Evolutionary conservation across 2,113 vertebrate genomes (phyloP), one percentile per base, ranked within the genome.

Genomic region (Peucedramus taeniatus): DNA sequence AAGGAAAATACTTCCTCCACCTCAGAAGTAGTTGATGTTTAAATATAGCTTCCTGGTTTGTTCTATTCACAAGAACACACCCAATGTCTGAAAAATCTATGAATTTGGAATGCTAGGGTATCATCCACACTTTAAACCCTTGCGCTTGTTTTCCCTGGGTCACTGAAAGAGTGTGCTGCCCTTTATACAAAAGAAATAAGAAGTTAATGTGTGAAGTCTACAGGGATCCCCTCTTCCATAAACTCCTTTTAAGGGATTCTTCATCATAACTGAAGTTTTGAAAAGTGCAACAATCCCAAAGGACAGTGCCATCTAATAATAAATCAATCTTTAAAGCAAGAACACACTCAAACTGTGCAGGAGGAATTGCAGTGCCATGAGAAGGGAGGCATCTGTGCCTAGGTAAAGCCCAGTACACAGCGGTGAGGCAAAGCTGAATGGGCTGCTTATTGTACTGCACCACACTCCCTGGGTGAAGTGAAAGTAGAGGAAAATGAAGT

Each of bases 401-500:
- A 93, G 82, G 92, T 85, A 80, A 88, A 91, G 50, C 28, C 27
- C 7, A 91, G 59, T 78, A 90, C 70, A 44, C n/a, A 88, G 75
- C 12, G 30, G 66, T 11, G 61, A 88, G 50, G 66, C 63, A 80
- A 85, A 94, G 84, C 59, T 56, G 47, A 93, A 90, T 56, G 50
- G 70, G 64, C 35, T 85, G 33, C 61, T 85, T 47, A 79, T 93
- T 95, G 90, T 95, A 78, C 71, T 59, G 68, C 71, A 80, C 26
- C 51, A 70, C 56, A 51, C 68, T 88, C 75, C 78, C 71, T 33
- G 75, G 23, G 50, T 86, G 63, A 95, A 96, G 84, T 70, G 84
- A 96, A 96, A 94, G 79, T 85, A 80, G 54, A 91, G 64, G 84
- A 91, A 96, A 96, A 96, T 93, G 71, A 94, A 96, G 92, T 95